Percentiles rank a stretch among this genome's conserved stretches.
Evolutionary conservation across 2,888 invertebrate genomes (phyloP).

Genomic region (Pteria penguin): DNA sequence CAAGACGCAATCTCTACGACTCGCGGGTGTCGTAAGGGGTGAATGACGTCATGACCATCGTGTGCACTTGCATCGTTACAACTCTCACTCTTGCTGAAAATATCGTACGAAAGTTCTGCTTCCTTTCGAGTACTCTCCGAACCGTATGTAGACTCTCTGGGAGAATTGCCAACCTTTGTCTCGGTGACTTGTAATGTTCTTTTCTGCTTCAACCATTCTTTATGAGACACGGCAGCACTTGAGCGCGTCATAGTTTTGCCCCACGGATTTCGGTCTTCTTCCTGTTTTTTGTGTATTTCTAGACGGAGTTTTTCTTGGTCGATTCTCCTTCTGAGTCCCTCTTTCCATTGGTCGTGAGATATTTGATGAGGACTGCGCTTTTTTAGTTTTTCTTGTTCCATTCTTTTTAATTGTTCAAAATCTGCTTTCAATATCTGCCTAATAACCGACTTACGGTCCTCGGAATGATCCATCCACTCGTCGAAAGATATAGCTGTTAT

Average conservation of each 20-base stretch:
- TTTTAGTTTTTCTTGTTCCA: constrained; percentile 53
- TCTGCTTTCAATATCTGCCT: constrained; percentile 61
- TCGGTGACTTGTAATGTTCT: background rate
- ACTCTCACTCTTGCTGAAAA: background rate
- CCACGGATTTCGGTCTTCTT: constrained; percentile 41
- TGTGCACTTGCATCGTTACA: background rate
- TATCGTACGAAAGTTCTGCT: constrained; percentile 10
- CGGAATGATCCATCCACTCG: constrained; percentile 69
- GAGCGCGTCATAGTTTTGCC: constrained; percentile 30
- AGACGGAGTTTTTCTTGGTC: constrained; percentile 45
- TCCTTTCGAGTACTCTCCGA: constrained; percentile 10
- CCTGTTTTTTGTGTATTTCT: constrained; percentile 48
- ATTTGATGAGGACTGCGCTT: constrained; percentile 45
- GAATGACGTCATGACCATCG: background rate
- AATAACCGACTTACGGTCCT: constrained; percentile 62
- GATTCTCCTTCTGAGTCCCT: constrained; percentile 49
- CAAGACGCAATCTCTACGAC: background rate
- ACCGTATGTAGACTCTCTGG: background rate
- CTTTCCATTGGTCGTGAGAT: constrained; percentile 58
- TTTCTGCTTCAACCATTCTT: constrained; percentile 54
- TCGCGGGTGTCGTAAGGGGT: background rate
- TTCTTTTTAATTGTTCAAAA: constrained; percentile 49
- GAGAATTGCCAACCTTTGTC: background rate
- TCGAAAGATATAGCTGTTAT: constrained; percentile 66
- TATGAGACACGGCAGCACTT: constrained; percentile 43